phyloP scores from a whole-genome alignment of 1,140 invertebrate species.

The Mercenaria mercenaria region DNA sequence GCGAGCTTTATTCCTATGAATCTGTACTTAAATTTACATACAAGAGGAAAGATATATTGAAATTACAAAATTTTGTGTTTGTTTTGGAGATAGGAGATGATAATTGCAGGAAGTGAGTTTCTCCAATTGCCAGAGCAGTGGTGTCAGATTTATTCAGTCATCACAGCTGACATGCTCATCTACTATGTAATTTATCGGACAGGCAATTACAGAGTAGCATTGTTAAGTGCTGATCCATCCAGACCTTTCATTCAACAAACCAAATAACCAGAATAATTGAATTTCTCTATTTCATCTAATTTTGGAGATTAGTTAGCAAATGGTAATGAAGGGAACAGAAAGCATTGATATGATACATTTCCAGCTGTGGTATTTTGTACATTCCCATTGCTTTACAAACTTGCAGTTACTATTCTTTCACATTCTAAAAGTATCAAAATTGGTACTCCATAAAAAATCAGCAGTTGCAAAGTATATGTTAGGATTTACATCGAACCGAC shows the following conservation, averaged over 20 bases:
- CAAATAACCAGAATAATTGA: not conserved
- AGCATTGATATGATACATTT: constrained; percentile 5
- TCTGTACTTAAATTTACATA: no score
- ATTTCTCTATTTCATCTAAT: not conserved
- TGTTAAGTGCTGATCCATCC: not conserved
- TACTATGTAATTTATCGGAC: not conserved
- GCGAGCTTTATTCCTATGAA: no score
- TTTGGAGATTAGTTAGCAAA: constrained; percentile 1
- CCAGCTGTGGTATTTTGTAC: not conserved
- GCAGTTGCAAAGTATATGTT: no score
- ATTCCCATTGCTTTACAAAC: no score
- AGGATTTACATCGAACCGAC: no score
- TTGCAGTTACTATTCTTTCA: no score
- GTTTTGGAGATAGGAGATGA: no score
- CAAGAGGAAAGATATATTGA: no score
- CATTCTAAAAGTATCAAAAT: no score
- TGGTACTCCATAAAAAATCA: no score
- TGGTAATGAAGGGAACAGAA: not conserved
- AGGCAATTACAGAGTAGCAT: constrained; percentile 1
- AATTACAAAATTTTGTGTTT: no score
- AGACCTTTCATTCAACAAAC: not conserved
- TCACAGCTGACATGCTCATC: not conserved
- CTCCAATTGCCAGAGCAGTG: not conserved
- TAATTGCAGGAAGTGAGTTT: not conserved
- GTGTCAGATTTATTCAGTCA: not conserved